A percentile compares a stretch with the other conserved stretches of the same genome.
phyloP scores from a whole-genome alignment of 2,797 vertebrate species.

The Falco novaeseelandiae region DNA sequence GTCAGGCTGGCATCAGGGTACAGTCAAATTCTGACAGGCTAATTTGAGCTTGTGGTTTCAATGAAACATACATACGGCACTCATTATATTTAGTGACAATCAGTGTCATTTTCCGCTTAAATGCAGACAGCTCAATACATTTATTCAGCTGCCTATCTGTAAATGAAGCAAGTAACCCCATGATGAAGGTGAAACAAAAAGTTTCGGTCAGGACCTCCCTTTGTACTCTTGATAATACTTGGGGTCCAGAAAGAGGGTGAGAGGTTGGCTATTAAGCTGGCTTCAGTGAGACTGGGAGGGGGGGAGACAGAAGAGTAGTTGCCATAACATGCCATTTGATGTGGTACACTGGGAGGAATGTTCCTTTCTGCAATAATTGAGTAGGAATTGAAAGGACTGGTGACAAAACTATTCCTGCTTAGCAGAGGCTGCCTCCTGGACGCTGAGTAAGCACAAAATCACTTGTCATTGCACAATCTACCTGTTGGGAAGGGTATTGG shows the following conservation, averaged over 20 bases:
- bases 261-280: neutral
- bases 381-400: neutral
- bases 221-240: neutral
- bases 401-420: neutral
- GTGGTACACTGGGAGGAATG: neutral
- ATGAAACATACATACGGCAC: slow-evolving; percentile 55
- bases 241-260: neutral
- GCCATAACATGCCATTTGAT: neutral
- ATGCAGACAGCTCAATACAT: slow-evolving; percentile 49
- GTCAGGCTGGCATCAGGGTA: slow-evolving; percentile 65
- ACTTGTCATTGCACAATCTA: neutral
- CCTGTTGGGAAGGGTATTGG: neutral
- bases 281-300: neutral
- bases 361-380: neutral
- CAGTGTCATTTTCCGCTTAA: slow-evolving; percentile 74
- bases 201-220: neutral
- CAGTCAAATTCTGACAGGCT: slow-evolving; percentile 75
- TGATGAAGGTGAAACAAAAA: neutral
- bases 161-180: neutral
- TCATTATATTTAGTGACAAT: slow-evolving; percentile 77
- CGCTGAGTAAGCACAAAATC: neutral
- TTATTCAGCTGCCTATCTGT: slow-evolving; percentile 28
- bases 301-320: neutral
- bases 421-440: neutral
- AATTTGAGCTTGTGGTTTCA: slow-evolving; percentile 74